Evolutionary conservation across 1,140 invertebrate species (phyloP).

Genomic region (Drosophila oshimai): DNA sequence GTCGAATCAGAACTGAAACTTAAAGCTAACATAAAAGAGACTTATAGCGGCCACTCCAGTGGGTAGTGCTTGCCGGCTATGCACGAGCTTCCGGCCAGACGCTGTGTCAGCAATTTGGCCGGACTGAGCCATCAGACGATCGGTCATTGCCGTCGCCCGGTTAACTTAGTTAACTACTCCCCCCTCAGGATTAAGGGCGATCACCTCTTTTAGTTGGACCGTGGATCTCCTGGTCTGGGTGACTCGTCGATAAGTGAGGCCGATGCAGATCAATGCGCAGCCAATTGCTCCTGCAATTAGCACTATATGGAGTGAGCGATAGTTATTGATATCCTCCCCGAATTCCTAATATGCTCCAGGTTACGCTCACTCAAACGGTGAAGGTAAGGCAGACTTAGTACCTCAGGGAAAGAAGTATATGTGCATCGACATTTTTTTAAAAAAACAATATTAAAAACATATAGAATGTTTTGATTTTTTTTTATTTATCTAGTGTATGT

Average conservation of each 20-base stretch:
- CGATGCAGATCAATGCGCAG: background rate
- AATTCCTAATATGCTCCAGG: background rate
- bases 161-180: too few species aligned
- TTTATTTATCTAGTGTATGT: too few species aligned
- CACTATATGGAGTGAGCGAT: background rate
- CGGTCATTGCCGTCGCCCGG: background rate
- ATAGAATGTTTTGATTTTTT: too few species aligned
- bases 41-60: too few species aligned
- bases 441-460: too few species aligned
- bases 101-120: background rate
- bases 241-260: background rate
- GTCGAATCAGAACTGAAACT: background rate
- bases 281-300: background rate
- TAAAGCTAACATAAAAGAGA: background rate
- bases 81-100: background rate
- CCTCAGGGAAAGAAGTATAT: too few species aligned
- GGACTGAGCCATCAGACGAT: background rate
- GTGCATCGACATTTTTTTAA: too few species aligned
- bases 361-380: background rate
- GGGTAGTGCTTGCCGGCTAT: background rate
- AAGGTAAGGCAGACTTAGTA: background rate
- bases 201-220: background rate
- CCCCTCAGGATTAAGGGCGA: background rate
- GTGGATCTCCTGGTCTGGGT: background rate
- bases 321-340: background rate